Conservation (phyloP, 1,140 invertebrate genomes). For the Amyelois transitella region DNA sequence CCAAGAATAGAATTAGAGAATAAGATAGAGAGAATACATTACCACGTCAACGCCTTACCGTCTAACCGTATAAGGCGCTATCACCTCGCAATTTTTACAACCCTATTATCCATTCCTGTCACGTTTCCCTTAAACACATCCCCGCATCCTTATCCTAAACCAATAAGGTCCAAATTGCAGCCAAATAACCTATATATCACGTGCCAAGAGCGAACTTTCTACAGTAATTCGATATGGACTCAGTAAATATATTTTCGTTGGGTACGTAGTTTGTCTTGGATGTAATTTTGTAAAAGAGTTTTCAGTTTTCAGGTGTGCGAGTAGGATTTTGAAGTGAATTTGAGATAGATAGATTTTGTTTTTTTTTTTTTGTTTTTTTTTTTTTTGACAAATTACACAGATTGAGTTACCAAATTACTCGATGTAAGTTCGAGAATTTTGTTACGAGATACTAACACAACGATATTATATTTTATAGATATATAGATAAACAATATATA, state of each 20-base stretch:
- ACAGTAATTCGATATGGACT: constrained; percentile 2
- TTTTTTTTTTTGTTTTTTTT: no score
- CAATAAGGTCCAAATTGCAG: neutral
- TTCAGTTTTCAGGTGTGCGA: neutral
- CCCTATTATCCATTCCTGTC: constrained; percentile 1
- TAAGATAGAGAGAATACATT: no score
- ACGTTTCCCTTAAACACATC: neutral
- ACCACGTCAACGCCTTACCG: neutral
- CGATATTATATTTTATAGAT: no score
- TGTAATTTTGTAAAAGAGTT: neutral
- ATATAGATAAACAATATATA: no score
- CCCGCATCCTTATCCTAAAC: neutral
- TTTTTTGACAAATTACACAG: no score
- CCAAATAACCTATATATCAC: neutral
- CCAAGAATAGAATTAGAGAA: no score
- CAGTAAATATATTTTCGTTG: neutral
- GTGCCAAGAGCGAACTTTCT: constrained; percentile 1
- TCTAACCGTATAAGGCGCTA: constrained; percentile 1
- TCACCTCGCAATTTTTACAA: constrained; percentile 4
- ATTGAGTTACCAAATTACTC: no score
- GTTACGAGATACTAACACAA: no score
- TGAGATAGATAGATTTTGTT: no score
- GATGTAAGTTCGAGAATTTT: no score
- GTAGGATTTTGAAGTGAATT: neutral
- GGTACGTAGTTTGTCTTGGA: neutral